Evolutionary conservation across 2,888 invertebrate genomes (phyloP).

Genomic region (Camptogramma bilineatum): DNA sequence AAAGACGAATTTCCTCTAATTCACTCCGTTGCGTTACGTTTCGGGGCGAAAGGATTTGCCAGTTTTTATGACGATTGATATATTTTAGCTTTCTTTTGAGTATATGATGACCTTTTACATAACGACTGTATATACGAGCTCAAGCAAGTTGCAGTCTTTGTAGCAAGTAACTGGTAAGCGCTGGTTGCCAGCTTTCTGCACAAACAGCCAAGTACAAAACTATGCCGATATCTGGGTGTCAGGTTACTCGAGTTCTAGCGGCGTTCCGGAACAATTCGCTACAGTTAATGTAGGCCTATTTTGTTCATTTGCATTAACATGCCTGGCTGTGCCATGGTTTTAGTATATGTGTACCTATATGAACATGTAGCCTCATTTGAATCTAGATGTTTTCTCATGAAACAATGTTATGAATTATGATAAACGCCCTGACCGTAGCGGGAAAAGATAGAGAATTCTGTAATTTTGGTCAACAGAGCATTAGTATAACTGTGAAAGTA

Average conservation of each 20-base stretch:
- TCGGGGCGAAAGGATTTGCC: background rate
- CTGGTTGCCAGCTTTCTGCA: conserved; percentile 8
- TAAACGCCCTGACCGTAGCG: background rate
- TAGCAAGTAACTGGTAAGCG: conserved; percentile 1
- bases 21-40: too few species aligned
- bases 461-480: background rate
- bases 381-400: background rate
- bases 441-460: background rate
- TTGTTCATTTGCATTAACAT: conserved; percentile 31
- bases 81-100: too few species aligned
- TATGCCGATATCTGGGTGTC: conserved; percentile 28
- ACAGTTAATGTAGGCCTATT: conserved; percentile 25
- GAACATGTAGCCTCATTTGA: background rate
- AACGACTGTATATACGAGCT: background rate
- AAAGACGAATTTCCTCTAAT: too few species aligned
- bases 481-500: background rate
- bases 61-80: background rate
- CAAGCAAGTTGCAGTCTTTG: background rate
- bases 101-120: too few species aligned
- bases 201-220: conserved; percentile 3
- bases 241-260: conserved; percentile 25
- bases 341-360: background rate
- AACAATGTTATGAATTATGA: too few species aligned
- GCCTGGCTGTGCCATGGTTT: conserved; percentile 1
- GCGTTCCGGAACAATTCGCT: conserved; percentile 45